Evolutionary conservation across 2,888 invertebrate species (phyloP).

Genomic region (Bhutanitis thaidina): DNA sequence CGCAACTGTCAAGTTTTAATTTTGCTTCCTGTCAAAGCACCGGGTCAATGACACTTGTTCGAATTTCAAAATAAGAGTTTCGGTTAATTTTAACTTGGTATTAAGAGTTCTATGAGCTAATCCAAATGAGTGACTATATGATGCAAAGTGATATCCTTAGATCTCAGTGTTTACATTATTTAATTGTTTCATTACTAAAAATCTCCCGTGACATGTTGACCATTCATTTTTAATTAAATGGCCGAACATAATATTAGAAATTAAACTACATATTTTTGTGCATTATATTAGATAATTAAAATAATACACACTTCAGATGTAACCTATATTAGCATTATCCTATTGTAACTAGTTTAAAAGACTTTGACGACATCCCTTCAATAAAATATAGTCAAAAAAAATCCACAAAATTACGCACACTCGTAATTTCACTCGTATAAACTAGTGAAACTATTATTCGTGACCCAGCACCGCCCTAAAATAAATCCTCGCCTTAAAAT

Average conservation of each 20-base stretch:
- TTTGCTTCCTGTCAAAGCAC: slow-evolving; percentile 37
- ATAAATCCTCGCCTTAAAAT: not conserved
- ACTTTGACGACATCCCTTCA: not conserved
- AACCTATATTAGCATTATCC: no score
- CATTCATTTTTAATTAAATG: no score
- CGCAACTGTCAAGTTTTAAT: slow-evolving; percentile 35
- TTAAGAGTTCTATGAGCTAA: not conserved
- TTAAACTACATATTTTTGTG: no score
- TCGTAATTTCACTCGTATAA: not conserved
- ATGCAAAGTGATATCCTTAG: not conserved
- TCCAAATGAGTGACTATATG: slow-evolving; percentile 6
- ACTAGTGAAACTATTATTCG: slow-evolving; percentile 5
- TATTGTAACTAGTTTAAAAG: not conserved
- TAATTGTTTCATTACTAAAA: not conserved
- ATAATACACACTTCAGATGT: no score
- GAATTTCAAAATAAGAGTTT: slow-evolving; percentile 25
- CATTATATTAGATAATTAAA: no score
- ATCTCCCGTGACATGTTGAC: no score
- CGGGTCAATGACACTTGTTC: slow-evolving; percentile 29
- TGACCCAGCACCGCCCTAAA: not conserved
- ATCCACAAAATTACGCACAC: not conserved
- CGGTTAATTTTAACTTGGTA: not conserved
- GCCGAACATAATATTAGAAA: no score
- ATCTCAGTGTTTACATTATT: not conserved
- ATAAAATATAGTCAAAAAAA: slow-evolving; percentile 3